Evolutionary conservation across 2,888 invertebrate species (phyloP).

Genomic region (Tineola bisselliella): DNA sequence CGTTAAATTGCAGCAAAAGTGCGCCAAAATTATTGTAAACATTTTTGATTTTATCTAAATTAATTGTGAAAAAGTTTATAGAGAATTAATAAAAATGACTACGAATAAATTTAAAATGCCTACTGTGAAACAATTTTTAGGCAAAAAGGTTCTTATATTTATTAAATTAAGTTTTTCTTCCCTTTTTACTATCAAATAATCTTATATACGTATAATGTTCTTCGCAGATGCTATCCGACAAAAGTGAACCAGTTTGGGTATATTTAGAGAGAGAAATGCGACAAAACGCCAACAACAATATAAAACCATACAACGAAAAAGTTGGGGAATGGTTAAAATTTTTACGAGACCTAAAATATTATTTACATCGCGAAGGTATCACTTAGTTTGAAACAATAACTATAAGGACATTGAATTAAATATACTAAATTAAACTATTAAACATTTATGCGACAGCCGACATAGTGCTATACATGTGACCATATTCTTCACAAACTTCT

Average conservation of each 20-base stretch:
- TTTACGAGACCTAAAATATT: constrained; percentile 38
- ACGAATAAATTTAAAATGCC: constrained; percentile 36
- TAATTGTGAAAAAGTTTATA: constrained; percentile 18
- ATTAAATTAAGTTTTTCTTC: no score
- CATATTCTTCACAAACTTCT: no score
- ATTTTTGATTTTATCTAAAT: constrained; percentile 18
- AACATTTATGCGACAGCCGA: no score
- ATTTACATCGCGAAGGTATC: constrained; percentile 39
- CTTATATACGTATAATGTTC: no score
- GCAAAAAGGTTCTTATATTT: constrained; percentile 34
- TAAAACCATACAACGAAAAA: constrained; percentile 49
- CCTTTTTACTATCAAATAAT: no score
- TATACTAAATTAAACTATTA: no score
- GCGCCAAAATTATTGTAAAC: constrained; percentile 16
- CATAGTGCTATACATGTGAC: no score
- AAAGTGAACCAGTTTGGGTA: constrained; percentile 50
- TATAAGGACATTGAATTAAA: no score
- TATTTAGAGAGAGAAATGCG: constrained; percentile 50
- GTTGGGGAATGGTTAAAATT: constrained; percentile 48
- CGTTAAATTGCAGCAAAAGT: background rate
- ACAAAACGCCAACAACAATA: constrained; percentile 28
- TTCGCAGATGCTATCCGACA: constrained; percentile 36
- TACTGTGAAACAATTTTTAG: constrained; percentile 34
- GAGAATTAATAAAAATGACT: constrained; percentile 25
- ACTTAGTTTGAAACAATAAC: no score